These are phyloP conservation scores for Gibbula magus DNA, from an alignment of 2,888 invertebrate species.

Conservation along the genomic window DNA sequence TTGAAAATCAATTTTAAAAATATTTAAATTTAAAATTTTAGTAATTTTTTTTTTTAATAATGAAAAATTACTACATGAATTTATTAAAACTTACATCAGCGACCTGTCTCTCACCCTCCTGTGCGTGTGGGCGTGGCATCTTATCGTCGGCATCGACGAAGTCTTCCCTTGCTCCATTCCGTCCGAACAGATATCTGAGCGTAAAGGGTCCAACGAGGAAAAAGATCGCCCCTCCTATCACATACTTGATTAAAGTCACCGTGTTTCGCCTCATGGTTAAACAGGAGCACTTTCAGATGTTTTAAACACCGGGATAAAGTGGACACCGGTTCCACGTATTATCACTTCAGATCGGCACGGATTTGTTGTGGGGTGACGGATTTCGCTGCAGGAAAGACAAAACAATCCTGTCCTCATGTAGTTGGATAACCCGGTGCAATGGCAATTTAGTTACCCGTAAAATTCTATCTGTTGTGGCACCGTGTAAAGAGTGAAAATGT, in stretches of 20 bases:
- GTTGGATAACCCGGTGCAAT: not conserved
- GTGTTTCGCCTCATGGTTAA: conserved; percentile 67
- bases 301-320: not conserved
- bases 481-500: too few relatives aligned
- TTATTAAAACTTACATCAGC: not conserved
- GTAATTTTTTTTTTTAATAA: too few relatives aligned
- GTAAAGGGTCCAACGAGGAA: conserved; percentile 62
- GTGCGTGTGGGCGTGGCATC: conserved; percentile 28
- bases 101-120: not conserved
- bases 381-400: not conserved
- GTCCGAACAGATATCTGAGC: conserved; percentile 56
- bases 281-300: not conserved
- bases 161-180: conserved; percentile 34
- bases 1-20: too few relatives aligned
- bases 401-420: not conserved
- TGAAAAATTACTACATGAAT: too few relatives aligned
- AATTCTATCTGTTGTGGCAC: not conserved
- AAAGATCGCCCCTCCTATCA: conserved; percentile 59
- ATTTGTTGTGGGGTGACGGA: too few relatives aligned
- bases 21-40: too few relatives aligned
- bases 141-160: conserved; percentile 48
- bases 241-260: conserved; percentile 66
- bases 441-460: not conserved
- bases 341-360: too few relatives aligned
- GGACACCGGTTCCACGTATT: too few relatives aligned